Conservation (phyloP, 2,888 invertebrate species). For the Lycophotia porphyrea region DNA sequence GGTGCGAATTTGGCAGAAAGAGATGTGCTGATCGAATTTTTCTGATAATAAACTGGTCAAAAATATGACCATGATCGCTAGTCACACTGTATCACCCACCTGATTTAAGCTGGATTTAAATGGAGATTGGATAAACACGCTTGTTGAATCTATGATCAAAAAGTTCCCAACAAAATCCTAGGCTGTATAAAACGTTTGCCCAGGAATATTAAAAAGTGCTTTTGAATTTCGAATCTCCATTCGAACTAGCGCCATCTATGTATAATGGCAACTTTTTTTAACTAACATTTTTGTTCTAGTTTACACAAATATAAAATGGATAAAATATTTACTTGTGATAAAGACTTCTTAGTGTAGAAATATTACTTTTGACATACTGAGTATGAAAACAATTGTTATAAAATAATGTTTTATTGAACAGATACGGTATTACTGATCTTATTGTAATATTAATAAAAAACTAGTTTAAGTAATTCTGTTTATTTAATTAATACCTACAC, state of each 20-base stretch:
- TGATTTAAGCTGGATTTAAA: conserved; percentile 28
- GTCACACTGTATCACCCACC: conserved; percentile 46
- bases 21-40: conserved; percentile 14
- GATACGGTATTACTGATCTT: conserved; percentile 59
- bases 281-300: conserved; percentile 43
- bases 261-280: conserved; percentile 50
- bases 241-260: conserved; percentile 45
- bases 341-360: conserved; percentile 64
- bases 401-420: conserved; percentile 65
- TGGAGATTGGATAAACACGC: conserved; percentile 29
- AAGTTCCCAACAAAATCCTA: conserved; percentile 1
- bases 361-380: conserved; percentile 58
- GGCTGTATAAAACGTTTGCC: conserved; percentile 12
- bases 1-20: conserved; percentile 9
- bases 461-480: conserved; percentile 40
- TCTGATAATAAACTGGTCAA: conserved; percentile 20
- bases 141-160: neutral
- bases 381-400: conserved; percentile 61
- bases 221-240: conserved; percentile 42
- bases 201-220: neutral
- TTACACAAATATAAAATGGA: conserved; percentile 39
- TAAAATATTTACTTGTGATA: conserved; percentile 63
- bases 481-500: neutral
- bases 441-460: conserved; percentile 54
- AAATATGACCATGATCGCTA: conserved; percentile 25